Evolutionary conservation across 2,113 vertebrate genomes (phyloP).

Genomic region (Epinephelus fuscoguttatus): DNA sequence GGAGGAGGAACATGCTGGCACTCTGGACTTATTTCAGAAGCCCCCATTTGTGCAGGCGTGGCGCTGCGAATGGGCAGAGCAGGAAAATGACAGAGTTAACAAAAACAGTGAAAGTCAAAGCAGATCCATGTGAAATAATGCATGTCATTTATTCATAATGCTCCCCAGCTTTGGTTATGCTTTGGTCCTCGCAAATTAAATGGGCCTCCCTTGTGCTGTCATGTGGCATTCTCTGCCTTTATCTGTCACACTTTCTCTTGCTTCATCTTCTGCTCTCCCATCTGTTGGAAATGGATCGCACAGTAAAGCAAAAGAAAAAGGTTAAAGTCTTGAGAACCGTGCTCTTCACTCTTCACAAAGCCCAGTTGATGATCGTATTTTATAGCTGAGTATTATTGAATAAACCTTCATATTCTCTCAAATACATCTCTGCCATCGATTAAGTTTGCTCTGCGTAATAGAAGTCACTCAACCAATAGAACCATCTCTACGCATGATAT

Average conservation of each 20-base stretch:
- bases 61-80: conserved; percentile 50
- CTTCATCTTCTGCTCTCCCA: conserved; percentile 33
- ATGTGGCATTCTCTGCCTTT: conserved; percentile 55
- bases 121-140: conserved; percentile 71
- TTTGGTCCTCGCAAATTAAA: conserved; percentile 69
- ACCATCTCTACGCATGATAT: neutral
- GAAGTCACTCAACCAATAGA: conserved; percentile 31
- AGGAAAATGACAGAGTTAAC: conserved; percentile 61
- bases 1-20: conserved; percentile 52
- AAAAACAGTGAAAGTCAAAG: conserved; percentile 67
- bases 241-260: conserved; percentile 43
- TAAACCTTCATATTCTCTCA: conserved; percentile 41
- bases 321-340: conserved; percentile 3
- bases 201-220: conserved; percentile 49
- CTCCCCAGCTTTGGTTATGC: conserved; percentile 66
- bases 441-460: conserved; percentile 31
- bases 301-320: conserved; percentile 19
- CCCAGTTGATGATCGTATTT: conserved; percentile 28
- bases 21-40: conserved; percentile 63
- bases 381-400: conserved; percentile 32
- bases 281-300: conserved; percentile 47
- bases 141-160: conserved; percentile 81
- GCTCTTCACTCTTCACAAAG: conserved; percentile 24
- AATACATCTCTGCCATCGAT: conserved; percentile 27
- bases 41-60: conserved; percentile 58